Conservation (phyloP, 2,888 invertebrate species). For the Tinea trinotella region DNA sequence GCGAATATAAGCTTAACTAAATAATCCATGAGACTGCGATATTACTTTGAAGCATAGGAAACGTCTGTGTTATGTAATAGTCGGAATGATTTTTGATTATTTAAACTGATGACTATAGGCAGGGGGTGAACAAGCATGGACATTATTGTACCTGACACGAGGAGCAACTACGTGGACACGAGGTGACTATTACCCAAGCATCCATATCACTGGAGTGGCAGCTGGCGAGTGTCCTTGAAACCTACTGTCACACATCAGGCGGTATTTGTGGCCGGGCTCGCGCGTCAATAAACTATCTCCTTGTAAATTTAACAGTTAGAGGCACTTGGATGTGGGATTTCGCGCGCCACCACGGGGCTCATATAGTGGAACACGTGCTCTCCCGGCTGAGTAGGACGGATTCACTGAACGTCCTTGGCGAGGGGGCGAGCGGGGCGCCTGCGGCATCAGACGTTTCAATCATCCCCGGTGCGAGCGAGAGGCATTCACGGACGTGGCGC, state of each 20-base stretch:
- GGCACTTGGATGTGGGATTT: slow-evolving; percentile 4
- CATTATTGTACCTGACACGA: background rate
- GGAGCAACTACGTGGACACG: slow-evolving; percentile 44
- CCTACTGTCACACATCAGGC: slow-evolving; percentile 45
- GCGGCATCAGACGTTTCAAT: slow-evolving; percentile 73
- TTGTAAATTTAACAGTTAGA: background rate
- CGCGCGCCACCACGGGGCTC: slow-evolving; percentile 11
- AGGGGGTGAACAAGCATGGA: background rate
- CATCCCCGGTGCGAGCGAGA: slow-evolving; percentile 63
- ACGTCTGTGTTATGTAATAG: background rate
- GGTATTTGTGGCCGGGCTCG: slow-evolving; percentile 33
- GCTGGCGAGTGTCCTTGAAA: slow-evolving; percentile 56
- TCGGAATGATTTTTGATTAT: background rate
- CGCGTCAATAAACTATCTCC: background rate
- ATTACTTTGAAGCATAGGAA: too few relatives aligned
- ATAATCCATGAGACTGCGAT: too few relatives aligned
- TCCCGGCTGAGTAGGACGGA: slow-evolving; percentile 72
- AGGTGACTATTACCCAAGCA: slow-evolving; percentile 50
- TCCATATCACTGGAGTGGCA: slow-evolving; percentile 63
- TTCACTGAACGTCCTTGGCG: slow-evolving; percentile 72
- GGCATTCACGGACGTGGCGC: slow-evolving; percentile 27
- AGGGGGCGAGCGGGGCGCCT: slow-evolving; percentile 69
- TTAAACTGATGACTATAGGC: background rate
- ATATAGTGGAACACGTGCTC: slow-evolving; percentile 56
- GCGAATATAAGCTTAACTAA: background rate